phyloP scores from a whole-genome alignment of 1,140 invertebrate genomes.

The Cryptotermes secundus region DNA sequence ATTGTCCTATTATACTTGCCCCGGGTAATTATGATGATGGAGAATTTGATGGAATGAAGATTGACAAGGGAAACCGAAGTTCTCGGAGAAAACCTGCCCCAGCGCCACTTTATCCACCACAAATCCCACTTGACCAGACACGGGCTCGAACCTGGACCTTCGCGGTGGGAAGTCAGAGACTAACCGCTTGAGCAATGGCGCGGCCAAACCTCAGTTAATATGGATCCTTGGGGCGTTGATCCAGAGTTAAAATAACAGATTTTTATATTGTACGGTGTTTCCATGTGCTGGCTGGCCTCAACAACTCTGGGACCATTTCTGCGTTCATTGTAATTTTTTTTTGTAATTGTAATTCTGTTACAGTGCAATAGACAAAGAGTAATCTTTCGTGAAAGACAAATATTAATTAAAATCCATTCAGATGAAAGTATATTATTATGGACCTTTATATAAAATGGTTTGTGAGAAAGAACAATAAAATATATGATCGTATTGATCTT shows the following conservation, averaged over 20 bases:
- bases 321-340: neutral
- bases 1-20: too few relatives aligned
- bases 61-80: too few relatives aligned
- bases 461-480: neutral
- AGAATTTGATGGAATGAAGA: too few relatives aligned
- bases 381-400: neutral
- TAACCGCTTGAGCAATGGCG: too few relatives aligned
- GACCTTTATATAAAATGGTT: neutral
- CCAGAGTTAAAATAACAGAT: too few relatives aligned
- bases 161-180: too few relatives aligned
- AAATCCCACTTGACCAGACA: too few relatives aligned
- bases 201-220: too few relatives aligned
- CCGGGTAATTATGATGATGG: too few relatives aligned
- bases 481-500: neutral
- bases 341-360: neutral
- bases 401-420: slow-evolving; percentile 12
- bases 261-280: neutral
- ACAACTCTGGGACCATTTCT: neutral
- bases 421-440: neutral
- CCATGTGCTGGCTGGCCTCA: neutral
- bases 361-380: neutral
- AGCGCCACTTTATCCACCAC: too few relatives aligned
- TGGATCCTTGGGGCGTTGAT: neutral
- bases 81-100: too few relatives aligned
- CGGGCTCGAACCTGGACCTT: too few relatives aligned